Evolutionary conservation across 2,113 vertebrate species (phyloP).

Genomic region (Grammomys surdaster): DNA sequence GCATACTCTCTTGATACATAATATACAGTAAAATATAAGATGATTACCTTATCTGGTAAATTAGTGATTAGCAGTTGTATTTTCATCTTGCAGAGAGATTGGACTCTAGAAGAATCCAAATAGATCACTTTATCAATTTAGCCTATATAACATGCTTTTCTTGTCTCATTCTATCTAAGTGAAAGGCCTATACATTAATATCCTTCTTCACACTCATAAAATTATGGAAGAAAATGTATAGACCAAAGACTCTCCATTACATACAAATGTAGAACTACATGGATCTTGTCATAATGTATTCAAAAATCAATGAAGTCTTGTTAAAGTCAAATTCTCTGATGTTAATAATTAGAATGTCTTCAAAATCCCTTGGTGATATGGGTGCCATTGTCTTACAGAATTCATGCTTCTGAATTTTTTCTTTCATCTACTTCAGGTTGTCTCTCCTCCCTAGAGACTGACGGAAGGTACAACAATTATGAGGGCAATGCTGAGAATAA

Average conservation of each 20-base stretch:
- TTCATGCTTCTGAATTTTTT: slow-evolving; percentile 74
- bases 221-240: not conserved
- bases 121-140: slow-evolving; percentile 5
- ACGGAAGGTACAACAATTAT: slow-evolving; percentile 96
- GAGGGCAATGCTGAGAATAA: slow-evolving; percentile 91
- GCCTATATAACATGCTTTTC: not conserved
- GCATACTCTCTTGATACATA: not conserved
- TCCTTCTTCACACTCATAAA: not conserved
- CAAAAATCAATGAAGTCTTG: not conserved
- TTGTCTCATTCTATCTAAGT: not conserved
- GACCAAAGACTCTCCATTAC: not conserved
- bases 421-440: slow-evolving; percentile 93
- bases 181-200: not conserved
- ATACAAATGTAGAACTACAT: not conserved
- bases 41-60: not conserved
- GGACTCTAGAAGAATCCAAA: not conserved
- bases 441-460: slow-evolving; percentile 90
- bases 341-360: not conserved
- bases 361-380: slow-evolving; percentile 79
- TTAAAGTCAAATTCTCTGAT: not conserved
- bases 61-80: not conserved
- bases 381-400: slow-evolving; percentile 79
- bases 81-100: not conserved
- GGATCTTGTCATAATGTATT: not conserved
- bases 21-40: not conserved